Percentiles rank a stretch among this genome's conserved stretches.
phyloP scores from a whole-genome alignment of 2,797 vertebrate genomes.

The Liparis tanakae region DNA sequence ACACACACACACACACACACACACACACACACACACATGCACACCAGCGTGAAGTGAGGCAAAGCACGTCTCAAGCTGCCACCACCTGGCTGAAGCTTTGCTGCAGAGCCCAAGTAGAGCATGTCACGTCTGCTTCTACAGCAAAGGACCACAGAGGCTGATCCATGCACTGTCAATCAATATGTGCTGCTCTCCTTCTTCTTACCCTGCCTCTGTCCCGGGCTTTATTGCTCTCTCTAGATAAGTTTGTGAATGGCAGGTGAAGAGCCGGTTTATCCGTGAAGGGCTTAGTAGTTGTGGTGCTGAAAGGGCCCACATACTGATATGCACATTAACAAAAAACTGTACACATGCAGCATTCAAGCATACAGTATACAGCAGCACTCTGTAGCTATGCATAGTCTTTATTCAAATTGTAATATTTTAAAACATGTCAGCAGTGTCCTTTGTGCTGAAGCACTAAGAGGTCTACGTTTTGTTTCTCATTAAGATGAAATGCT shows the following conservation, averaged over 20 bases:
- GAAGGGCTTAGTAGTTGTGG: slow-evolving; percentile 9
- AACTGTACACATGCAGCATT: background rate
- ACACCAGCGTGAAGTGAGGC: slow-evolving; percentile 42
- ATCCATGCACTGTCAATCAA: slow-evolving; percentile 56
- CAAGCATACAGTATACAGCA: background rate
- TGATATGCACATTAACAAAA: slow-evolving; percentile 9
- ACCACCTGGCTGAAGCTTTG: slow-evolving; percentile 44
- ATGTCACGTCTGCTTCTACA: slow-evolving; percentile 51
- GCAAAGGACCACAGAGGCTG: slow-evolving; percentile 45
- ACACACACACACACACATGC: slow-evolving; percentile 31
- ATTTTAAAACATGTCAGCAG: slow-evolving; percentile 45
- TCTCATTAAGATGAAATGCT: slow-evolving; percentile 69
- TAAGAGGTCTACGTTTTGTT: slow-evolving; percentile 56
- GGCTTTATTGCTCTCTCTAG: slow-evolving; percentile 38
- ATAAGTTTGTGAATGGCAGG: slow-evolving; percentile 1
- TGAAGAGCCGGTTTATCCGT: slow-evolving; percentile 9
- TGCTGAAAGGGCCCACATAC: background rate
- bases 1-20: too few relatives aligned
- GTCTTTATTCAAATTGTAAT: slow-evolving; percentile 39
- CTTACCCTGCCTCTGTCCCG: slow-evolving; percentile 9
- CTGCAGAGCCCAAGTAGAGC: slow-evolving; percentile 42
- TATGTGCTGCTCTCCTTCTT: slow-evolving; percentile 54
- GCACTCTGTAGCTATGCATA: slow-evolving; percentile 32
- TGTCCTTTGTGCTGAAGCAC: slow-evolving; percentile 41
- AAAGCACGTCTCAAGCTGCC: slow-evolving; percentile 42